Evolutionary conservation across 2,113 vertebrate species (phyloP).

Genomic region (Helogale parvula): DNA sequence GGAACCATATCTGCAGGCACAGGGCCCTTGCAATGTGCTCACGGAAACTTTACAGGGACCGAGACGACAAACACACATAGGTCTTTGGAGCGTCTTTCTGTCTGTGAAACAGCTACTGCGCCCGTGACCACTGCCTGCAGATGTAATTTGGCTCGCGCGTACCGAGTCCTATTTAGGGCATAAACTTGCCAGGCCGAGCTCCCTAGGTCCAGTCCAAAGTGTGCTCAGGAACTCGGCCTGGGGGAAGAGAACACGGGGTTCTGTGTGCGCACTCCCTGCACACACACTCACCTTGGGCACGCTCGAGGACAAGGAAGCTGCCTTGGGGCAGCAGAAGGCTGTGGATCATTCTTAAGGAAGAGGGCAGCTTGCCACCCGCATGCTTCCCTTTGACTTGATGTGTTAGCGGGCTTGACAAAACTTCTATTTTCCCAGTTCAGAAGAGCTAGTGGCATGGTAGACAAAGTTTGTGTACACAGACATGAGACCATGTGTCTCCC

Average conservation of each 20-base stretch:
- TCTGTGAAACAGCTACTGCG: slow-evolving; percentile 24
- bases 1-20: background rate
- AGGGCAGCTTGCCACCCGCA: background rate
- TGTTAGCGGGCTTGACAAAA: background rate
- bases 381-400: background rate
- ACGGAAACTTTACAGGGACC: background rate
- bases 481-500: accelerated
- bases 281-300: background rate
- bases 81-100: slow-evolving; percentile 26
- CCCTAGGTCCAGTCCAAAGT: slow-evolving; percentile 38
- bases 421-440: background rate
- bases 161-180: slow-evolving; percentile 58
- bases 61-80: background rate
- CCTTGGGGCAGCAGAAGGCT: background rate
- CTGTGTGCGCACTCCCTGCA: background rate
- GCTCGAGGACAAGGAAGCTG: background rate
- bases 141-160: slow-evolving; percentile 38
- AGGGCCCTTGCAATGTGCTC: background rate
- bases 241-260: slow-evolving; percentile 36
- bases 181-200: background rate
- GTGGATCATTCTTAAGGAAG: slow-evolving; percentile 28
- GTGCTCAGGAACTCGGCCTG: slow-evolving; percentile 39
- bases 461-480: background rate
- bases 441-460: background rate
- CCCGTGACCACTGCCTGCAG: slow-evolving; percentile 52